Conservation (phyloP, 2,113 vertebrate genomes). For the Heteronetta atricapilla region DNA sequence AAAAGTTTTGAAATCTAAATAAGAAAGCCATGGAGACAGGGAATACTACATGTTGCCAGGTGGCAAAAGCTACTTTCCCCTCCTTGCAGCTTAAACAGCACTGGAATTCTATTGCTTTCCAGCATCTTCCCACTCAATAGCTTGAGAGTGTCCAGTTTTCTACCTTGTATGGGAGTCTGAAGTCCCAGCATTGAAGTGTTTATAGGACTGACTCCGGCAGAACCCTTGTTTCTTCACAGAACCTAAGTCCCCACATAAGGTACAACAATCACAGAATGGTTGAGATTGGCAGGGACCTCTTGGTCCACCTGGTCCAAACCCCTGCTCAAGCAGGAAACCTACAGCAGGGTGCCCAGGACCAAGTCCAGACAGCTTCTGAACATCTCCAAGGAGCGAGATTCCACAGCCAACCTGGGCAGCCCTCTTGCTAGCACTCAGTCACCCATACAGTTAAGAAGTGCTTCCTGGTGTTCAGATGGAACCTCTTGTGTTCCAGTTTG, state of each 20-base stretch:
- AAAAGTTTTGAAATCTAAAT: too few species aligned
- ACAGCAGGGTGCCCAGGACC: neutral
- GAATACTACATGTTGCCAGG: neutral
- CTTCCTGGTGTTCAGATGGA: neutral
- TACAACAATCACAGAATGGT: neutral
- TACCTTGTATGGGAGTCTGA: neutral
- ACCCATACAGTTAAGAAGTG: neutral
- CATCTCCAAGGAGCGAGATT: neutral
- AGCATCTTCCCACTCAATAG: neutral
- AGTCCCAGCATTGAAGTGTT: neutral
- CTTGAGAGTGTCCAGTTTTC: neutral
- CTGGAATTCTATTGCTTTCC: neutral
- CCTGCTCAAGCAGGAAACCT: neutral
- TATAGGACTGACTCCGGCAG: neutral
- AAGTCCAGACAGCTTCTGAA: neutral
- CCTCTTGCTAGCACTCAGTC: neutral
- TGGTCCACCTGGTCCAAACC: neutral
- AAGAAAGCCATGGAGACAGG: neutral
- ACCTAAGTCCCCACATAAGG: neutral
- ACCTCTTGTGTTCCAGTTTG: neutral
- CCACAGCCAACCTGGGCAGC: neutral
- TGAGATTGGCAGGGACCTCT: neutral
- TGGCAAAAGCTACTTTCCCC: neutral
- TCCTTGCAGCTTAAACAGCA: neutral
- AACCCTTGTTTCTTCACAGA: neutral